These are phyloP conservation scores for Phalacrocorax aristotelis DNA, from an alignment of 2,113 vertebrate species.

Conservation along the genomic window DNA sequence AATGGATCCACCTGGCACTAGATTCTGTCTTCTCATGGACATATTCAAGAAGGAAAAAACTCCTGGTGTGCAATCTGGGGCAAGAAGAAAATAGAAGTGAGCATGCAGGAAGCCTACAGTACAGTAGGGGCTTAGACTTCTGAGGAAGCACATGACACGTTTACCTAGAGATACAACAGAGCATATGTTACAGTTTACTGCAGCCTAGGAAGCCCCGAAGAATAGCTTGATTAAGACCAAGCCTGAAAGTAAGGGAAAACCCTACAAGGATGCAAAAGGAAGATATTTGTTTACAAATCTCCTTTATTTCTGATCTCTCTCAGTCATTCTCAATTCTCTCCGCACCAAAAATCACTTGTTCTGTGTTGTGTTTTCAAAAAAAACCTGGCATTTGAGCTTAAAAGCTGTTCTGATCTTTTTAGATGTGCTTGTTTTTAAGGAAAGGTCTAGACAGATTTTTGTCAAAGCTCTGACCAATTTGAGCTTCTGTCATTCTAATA, in stretches of 20 bases:
- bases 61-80: background rate
- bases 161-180: background rate
- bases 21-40: background rate
- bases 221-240: background rate
- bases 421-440: constrained; percentile 23
- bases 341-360: background rate
- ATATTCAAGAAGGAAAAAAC: background rate
- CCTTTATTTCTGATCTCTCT: background rate
- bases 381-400: background rate
- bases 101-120: background rate
- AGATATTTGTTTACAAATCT: background rate
- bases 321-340: background rate
- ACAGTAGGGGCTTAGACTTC: background rate
- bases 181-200: background rate
- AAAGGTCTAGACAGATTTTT: constrained; percentile 13
- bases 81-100: background rate
- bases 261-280: background rate
- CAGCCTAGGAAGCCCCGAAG: background rate
- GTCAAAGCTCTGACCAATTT: background rate
- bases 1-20: background rate
- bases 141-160: background rate
- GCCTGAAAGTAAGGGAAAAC: background rate
- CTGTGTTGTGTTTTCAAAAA: background rate
- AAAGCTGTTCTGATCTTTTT: constrained; percentile 22
- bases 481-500: constrained; percentile 34